Evolutionary conservation across 2,113 vertebrate species (phyloP).

Genomic region (Corvus cornix): DNA sequence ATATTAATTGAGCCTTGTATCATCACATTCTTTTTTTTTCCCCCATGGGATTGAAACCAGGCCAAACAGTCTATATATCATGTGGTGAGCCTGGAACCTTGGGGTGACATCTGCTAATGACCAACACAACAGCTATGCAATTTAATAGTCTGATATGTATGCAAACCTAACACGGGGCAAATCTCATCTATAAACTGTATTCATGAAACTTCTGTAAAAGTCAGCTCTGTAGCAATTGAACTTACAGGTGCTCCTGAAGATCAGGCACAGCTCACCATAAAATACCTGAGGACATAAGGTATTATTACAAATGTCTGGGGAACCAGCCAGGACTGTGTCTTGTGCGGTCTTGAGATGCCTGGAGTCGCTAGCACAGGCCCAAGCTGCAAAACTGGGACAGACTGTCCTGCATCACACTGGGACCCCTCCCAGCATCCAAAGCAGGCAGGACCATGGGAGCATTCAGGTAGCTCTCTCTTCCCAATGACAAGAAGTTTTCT

Average conservation of each 20-base stretch:
- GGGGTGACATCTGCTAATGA: not conserved
- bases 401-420: not conserved
- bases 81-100: not conserved
- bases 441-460: not conserved
- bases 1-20: not conserved
- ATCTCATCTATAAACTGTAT: not conserved
- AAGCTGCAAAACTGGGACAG: not conserved
- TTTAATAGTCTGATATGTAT: not conserved
- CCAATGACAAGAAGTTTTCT: not conserved
- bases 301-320: rapidly evolving
- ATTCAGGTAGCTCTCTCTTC: not conserved
- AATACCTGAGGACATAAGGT: not conserved
- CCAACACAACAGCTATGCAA: not conserved
- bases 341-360: not conserved
- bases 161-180: not conserved
- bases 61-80: not conserved
- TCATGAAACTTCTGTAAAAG: not conserved
- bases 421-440: rapidly evolving
- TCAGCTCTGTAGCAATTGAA: not conserved
- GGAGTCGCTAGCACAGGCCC: not conserved
- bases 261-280: not conserved
- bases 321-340: not conserved
- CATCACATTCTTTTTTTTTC: not conserved
- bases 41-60: not conserved
- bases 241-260: not conserved